Percentiles rank a stretch among this genome's conserved stretches.
phyloP scores from a whole-genome alignment of 2,888 invertebrate genomes.

The Drosophila siamana region DNA sequence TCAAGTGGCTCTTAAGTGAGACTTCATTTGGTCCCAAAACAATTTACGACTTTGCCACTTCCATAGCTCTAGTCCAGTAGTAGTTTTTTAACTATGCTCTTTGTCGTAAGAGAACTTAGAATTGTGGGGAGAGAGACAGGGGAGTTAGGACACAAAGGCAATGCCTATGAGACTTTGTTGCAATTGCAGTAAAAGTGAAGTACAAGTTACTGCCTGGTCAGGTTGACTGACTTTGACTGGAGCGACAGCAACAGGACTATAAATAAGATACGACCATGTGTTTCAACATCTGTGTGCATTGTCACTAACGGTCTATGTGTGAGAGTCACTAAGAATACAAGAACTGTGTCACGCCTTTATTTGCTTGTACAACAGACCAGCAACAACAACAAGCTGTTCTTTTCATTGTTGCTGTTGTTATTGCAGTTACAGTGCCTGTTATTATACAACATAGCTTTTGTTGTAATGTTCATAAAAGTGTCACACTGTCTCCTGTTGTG shows the following conservation, averaged over 20 bases:
- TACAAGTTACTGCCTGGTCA: slow-evolving; percentile 50
- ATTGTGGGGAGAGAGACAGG: neutral
- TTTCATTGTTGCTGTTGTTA: slow-evolving; percentile 27
- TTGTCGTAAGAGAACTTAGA: slow-evolving; percentile 27
- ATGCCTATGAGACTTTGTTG: slow-evolving; percentile 53
- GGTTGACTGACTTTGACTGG: slow-evolving; percentile 64
- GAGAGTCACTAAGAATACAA: slow-evolving; percentile 44
- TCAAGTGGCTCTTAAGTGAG: slow-evolving; percentile 39
- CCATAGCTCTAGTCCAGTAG: slow-evolving; percentile 11
- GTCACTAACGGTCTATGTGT: slow-evolving; percentile 10
- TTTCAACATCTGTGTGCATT: slow-evolving; percentile 7
- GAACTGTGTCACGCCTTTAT: slow-evolving; percentile 77
- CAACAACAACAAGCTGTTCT: slow-evolving; percentile 46
- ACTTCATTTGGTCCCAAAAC: slow-evolving; percentile 47
- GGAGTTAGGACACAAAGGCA: slow-evolving; percentile 36
- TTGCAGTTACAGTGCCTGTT: slow-evolving; percentile 54
- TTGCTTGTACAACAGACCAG: slow-evolving; percentile 57
- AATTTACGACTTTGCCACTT: slow-evolving; percentile 37
- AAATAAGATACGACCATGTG: slow-evolving; percentile 62
- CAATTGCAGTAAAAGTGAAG: slow-evolving; percentile 50
- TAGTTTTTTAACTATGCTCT: slow-evolving; percentile 57
- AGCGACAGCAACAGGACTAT: slow-evolving; percentile 53
- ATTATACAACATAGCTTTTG: slow-evolving; percentile 66
- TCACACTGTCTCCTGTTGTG: slow-evolving; percentile 40
- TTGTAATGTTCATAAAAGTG: slow-evolving; percentile 64